These are phyloP conservation scores for Chrysodeixis includens DNA, from an alignment of 2,888 invertebrate species.

Conservation along the genomic window DNA sequence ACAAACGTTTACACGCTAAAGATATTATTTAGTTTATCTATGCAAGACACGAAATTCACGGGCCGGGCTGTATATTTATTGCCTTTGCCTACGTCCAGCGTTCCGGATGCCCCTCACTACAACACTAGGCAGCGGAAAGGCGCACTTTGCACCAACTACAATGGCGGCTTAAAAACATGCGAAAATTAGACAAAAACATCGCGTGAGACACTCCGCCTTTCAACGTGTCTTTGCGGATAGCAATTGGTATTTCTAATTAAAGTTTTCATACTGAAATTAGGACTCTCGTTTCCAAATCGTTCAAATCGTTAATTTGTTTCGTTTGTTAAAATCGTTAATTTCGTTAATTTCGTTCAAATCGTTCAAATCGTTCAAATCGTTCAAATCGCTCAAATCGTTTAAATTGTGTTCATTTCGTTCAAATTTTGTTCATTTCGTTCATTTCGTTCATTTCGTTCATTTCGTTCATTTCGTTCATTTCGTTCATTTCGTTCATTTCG, in stretches of 20 bases:
- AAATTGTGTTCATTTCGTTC: no score
- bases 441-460: no score
- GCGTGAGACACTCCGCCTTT: constrained; percentile 28
- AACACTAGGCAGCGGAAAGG: constrained; percentile 48
- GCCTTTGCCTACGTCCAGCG: constrained; percentile 35
- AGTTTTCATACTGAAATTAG: background rate
- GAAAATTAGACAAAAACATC: constrained; percentile 46
- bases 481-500: no score
- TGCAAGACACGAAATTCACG: constrained; percentile 47
- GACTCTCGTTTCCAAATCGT: no score
- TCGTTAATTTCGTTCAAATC: no score
- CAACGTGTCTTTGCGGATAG: background rate
- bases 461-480: no score
- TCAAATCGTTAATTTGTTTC: no score
- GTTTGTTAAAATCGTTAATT: no score
- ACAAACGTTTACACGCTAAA: constrained; percentile 21
- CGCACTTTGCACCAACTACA: constrained; percentile 47
- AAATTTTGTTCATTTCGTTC: no score
- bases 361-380: no score
- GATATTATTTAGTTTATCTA: constrained; percentile 48
- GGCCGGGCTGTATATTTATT: constrained; percentile 49
- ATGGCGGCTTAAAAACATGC: constrained; percentile 32
- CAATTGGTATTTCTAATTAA: no score
- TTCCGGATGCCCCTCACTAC: constrained; percentile 53
- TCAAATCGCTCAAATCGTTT: no score